Conservation (phyloP, 1,140 invertebrate species). For the Lanistes nyassanus region DNA sequence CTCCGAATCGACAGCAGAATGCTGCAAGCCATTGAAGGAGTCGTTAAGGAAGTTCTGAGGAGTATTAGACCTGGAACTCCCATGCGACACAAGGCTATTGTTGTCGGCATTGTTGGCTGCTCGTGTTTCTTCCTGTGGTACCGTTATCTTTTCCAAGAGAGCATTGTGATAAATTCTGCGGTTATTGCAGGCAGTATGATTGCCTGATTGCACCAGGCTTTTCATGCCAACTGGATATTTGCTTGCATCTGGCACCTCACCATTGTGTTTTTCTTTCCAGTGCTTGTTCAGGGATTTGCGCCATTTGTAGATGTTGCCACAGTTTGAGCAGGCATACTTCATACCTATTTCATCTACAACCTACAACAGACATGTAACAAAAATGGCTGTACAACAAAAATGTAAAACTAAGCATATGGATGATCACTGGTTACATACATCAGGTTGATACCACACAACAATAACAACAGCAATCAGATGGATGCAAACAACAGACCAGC, state of each 20-base stretch:
- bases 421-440: too few relatives aligned
- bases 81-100: too few relatives aligned
- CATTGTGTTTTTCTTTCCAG: conserved; percentile 67
- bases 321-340: conserved; percentile 66
- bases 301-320: conserved; percentile 67
- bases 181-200: conserved; percentile 22
- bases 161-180: conserved; percentile 20
- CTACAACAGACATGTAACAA: not conserved
- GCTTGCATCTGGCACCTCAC: conserved; percentile 49
- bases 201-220: conserved; percentile 36
- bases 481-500: too few relatives aligned
- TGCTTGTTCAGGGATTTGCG: conserved; percentile 67
- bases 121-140: not conserved
- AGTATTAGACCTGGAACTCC: conserved; percentile 5
- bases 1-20: not conserved
- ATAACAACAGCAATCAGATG: too few relatives aligned
- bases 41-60: conserved; percentile 21
- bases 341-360: conserved; percentile 53
- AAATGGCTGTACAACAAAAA: not conserved
- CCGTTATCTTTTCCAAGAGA: conserved; percentile 15
- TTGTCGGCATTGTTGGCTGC: too few relatives aligned
- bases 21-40: conserved; percentile 11
- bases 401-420: too few relatives aligned
- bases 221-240: conserved; percentile 44
- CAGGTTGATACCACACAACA: too few relatives aligned